phyloP scores from a whole-genome alignment of 2,113 vertebrate genomes.

The Octodon degus region DNA sequence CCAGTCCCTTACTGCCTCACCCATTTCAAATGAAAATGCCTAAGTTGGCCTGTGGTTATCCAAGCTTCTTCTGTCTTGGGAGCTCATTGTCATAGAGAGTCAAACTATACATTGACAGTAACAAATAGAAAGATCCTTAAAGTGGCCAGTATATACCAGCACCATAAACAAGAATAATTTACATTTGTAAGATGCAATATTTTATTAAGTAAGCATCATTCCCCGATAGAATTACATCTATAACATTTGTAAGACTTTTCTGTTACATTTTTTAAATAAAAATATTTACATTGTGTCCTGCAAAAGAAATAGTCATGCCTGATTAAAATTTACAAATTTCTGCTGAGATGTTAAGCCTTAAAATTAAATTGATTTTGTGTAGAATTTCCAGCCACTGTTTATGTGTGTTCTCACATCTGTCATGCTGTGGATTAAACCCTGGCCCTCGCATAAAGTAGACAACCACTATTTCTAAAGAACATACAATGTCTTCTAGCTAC shows the following conservation, averaged over 20 bases:
- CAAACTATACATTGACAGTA: neutral
- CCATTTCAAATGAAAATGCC: neutral
- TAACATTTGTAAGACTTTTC: neutral
- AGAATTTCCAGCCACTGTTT: neutral
- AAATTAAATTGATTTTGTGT: neutral
- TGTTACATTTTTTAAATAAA: neutral
- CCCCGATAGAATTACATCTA: neutral
- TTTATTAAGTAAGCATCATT: neutral
- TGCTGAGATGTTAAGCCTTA: neutral
- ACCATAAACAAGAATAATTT: neutral
- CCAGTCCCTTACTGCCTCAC: neutral
- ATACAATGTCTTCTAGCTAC: accelerated
- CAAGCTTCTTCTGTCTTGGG: neutral
- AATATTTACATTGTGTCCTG: conserved; percentile 1
- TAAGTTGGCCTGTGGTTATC: neutral
- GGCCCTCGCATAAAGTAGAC: neutral
- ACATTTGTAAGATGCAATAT: neutral
- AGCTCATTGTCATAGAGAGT: neutral
- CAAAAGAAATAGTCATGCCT: neutral
- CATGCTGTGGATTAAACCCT: neutral
- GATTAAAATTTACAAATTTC: neutral
- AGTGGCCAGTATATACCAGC: neutral
- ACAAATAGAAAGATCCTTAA: neutral
- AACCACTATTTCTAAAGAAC: neutral
- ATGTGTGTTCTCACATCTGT: neutral